Evolutionary conservation across 1,140 invertebrate genomes (phyloP), one percentile per base, ranked within the genome.

Genomic region (Neotoxoptera formosana): DNA sequence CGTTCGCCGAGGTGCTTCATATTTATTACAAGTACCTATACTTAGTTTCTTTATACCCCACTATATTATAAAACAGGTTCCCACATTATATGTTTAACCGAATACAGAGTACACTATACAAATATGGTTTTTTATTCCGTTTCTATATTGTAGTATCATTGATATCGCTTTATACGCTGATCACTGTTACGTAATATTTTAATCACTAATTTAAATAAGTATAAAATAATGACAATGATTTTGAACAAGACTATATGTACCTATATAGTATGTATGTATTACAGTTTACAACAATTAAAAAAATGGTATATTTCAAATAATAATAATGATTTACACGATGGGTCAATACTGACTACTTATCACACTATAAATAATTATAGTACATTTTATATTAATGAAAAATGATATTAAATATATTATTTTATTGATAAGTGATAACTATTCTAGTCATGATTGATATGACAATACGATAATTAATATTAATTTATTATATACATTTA

Each of bases 181-280:
- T 76, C 60, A 76, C 60, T 76, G 60, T 76, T 76, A 76, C n/a
- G 60, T 76, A 76, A 76, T 76, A 76, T 76, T 76, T 76, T 76
- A 76, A 76, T 76, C 60, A 76, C 60, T 76, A 76, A 76, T 76
- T 76, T 76, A 76, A 76, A 76, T 76, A 76, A 76, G 60, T 76
- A n/a, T n/a, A 30, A 76, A 76, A n/a, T n/a, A 76, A 76, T 76
- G 30, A 76, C 60, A 34, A 76, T 34, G 30, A 17, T 76, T 76
- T 76, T n/a, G n/a, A 76, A 76, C 60, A 23, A 7, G 60, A 76
- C n/a, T 17, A n/a, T 17, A 7, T n/a, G n/a, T 76, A 17, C 17
- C 14, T 17, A 51, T 3, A 14, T 48, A 48, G 9, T 48, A 48
- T 11, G 11, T 76, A 6, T n/a, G n/a, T 17, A n/a, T n/a, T n/a